Base-by-base conservation (phyloP, 2,888 invertebrate genomes). In the Zygaena filipendulae region DNA sequence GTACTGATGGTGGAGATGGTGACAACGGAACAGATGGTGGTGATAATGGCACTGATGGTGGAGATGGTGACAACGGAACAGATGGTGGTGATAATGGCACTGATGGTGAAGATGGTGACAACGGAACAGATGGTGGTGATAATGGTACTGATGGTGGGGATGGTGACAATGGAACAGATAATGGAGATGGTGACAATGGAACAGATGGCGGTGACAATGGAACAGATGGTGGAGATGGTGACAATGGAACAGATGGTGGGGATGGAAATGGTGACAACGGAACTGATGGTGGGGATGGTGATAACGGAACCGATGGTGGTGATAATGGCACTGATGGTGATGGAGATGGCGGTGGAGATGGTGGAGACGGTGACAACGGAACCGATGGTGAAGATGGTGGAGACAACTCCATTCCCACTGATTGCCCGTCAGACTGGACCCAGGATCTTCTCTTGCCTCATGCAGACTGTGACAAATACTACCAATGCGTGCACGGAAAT, bases 401-500 rank as follows among this genome's bases (percentile, higher is more conserved):
- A 34, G n/a, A n/a, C n/a, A n/a, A n/a, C n/a, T n/a, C n/a, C n/a
- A n/a, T 3, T n/a, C n/a, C n/a, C 38, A 57, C 57, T 27, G 59
- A 56, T 0, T 67, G 66, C 24, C 62, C 61, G 1, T 35, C 13
- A 2, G 46, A 54, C 11, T 47, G 43, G 25, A 31, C 40, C 13
- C n/a, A n/a, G n/a, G 21, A 46, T 0, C 43, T 51, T 4, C 38
- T 33, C 4, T 25, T 60, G 11, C 36, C 62, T 0, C 66, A 72
- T 27, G 53, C 50, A 0, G 62, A 66, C 22, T 71, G 75, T 23
- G 59, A 35, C 0, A 46, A 40, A 18, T 69, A 36, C 38, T 67
- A 62, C 34, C 43, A 49, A 3, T 68, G 68, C 27, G 44, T 39
- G 3, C 38, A 50, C 30, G 62, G 64, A 2, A 33, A 40, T 1